Percentiles rank a stretch among this genome's conserved stretches.
phyloP scores from a whole-genome alignment of 2,113 vertebrate species.

The Bungarus multicinctus region DNA sequence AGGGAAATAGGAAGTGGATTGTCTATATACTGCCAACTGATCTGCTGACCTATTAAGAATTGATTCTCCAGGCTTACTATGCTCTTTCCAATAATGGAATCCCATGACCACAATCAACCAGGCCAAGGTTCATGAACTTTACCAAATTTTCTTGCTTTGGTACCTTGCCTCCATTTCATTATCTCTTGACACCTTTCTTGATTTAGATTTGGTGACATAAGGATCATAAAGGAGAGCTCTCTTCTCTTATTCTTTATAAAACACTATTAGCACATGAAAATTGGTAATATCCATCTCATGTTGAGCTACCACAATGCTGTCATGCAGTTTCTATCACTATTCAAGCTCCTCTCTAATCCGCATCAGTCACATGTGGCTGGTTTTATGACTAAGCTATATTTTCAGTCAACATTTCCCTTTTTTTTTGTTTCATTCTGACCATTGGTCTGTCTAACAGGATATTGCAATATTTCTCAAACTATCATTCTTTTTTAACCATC shows the following conservation, averaged over 20 bases:
- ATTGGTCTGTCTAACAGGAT: neutral
- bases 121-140: neutral
- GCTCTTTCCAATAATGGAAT: neutral
- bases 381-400: neutral
- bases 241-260: neutral
- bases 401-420: neutral
- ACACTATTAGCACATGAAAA: neutral
- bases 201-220: neutral
- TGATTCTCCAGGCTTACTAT: neutral
- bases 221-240: neutral
- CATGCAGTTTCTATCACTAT: neutral
- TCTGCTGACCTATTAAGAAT: neutral
- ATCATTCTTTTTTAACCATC: neutral
- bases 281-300: neutral
- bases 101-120: neutral
- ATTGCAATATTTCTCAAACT: neutral
- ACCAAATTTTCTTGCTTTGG: neutral
- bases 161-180: neutral
- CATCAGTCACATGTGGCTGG: neutral
- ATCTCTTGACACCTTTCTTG: neutral
- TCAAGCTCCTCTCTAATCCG: neutral
- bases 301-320: neutral
- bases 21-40: neutral
- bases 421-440: neutral
- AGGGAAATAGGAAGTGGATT: neutral